phyloP scores from a whole-genome alignment of 2,888 invertebrate genomes.

The Tiphia femorata region DNA sequence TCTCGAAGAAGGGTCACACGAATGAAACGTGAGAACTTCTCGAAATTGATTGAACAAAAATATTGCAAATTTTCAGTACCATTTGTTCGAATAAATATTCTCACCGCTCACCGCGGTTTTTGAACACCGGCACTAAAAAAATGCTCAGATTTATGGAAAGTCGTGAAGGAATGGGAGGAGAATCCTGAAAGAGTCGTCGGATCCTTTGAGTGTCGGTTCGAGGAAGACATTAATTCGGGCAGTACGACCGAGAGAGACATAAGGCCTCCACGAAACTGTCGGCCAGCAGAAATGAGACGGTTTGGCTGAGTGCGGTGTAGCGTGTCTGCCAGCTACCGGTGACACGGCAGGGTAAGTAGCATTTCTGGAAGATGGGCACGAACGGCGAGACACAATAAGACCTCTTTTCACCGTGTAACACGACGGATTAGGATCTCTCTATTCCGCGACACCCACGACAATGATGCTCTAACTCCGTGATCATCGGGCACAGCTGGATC shows the following conservation, averaged over 20 bases:
- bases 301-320: slow-evolving; percentile 14
- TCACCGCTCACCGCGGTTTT: too few species aligned
- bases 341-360: slow-evolving; percentile 53
- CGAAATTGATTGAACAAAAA: too few species aligned
- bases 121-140: too few species aligned
- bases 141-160: too few species aligned
- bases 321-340: slow-evolving; percentile 32
- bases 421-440: slow-evolving; percentile 62
- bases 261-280: slow-evolving; percentile 34
- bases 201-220: slow-evolving; percentile 27
- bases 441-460: slow-evolving; percentile 59
- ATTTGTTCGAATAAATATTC: too few species aligned
- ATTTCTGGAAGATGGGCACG: slow-evolving; percentile 60
- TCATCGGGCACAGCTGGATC: too few species aligned
- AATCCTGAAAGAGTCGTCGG: too few species aligned
- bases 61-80: too few species aligned
- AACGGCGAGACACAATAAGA: slow-evolving; percentile 50
- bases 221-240: slow-evolving; percentile 26
- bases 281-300: slow-evolving; percentile 37
- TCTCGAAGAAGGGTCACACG: too few species aligned
- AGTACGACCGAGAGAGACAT: slow-evolving; percentile 31
- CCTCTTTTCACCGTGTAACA: slow-evolving; percentile 51
- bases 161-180: too few species aligned
- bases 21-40: too few species aligned
- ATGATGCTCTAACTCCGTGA: slow-evolving; percentile 59